Evolutionary conservation across 2,797 vertebrate genomes (phyloP).

Genomic region (Sciaenops ocellatus): DNA sequence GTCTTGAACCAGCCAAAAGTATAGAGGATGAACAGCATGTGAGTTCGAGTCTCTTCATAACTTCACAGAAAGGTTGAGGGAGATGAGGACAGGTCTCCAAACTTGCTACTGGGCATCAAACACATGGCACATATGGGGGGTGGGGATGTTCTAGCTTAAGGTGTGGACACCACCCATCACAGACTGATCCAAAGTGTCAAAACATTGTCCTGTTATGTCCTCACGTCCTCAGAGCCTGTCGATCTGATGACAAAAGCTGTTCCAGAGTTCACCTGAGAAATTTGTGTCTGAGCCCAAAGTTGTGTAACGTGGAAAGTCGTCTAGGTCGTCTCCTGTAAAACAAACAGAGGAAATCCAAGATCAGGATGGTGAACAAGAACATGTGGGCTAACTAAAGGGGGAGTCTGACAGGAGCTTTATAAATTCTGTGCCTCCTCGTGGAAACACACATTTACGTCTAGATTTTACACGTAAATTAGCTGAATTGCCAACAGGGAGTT

Average conservation of each 20-base stretch:
- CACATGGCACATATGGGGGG: not conserved
- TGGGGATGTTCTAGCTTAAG: constrained; percentile 33
- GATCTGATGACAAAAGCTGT: constrained; percentile 5
- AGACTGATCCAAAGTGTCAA: constrained; percentile 47
- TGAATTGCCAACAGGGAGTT: not conserved
- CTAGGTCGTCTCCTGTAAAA: constrained; percentile 74
- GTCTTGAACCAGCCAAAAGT: constrained; percentile 64
- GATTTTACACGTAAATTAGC: not conserved
- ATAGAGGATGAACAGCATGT: constrained; percentile 6
- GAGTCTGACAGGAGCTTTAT: not conserved
- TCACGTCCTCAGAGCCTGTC: constrained; percentile 15
- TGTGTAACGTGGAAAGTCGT: constrained; percentile 70
- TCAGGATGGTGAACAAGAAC: constrained; percentile 17
- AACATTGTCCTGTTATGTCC: constrained; percentile 19
- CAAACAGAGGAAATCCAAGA: constrained; percentile 29
- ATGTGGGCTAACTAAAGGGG: not conserved
- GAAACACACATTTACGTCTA: not conserved
- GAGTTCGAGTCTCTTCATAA: constrained; percentile 25
- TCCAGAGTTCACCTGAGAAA: constrained; percentile 31
- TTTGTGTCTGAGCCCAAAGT: constrained; percentile 55
- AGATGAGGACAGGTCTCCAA: not conserved
- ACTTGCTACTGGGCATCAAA: not conserved
- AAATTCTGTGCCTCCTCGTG: no score
- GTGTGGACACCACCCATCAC: not conserved
- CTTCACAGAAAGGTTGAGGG: constrained; percentile 28